phyloP scores from a whole-genome alignment of 2,113 vertebrate species.

The Dissostichus mawsoni region DNA sequence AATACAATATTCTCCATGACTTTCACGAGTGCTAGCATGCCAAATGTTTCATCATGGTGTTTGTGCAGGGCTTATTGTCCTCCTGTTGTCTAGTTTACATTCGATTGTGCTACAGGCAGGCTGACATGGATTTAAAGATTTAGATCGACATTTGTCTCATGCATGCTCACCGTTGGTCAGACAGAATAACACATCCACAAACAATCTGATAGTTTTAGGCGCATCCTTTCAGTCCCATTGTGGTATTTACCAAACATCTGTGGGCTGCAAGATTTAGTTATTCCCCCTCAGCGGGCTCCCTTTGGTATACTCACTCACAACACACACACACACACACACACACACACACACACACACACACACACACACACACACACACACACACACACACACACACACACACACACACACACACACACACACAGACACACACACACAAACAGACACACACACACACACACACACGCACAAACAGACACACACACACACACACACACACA shows the following conservation, averaged over 20 bases:
- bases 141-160: constrained; percentile 47
- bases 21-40: constrained; percentile 6
- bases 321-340: not conserved
- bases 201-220: constrained; percentile 48
- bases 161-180: constrained; percentile 40
- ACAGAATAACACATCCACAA: constrained; percentile 22
- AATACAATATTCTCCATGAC: constrained; percentile 27
- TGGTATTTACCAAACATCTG: constrained; percentile 74
- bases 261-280: constrained; percentile 67
- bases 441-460: not conserved
- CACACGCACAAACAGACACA: too few relatives aligned
- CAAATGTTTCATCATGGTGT: constrained; percentile 40
- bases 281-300: constrained; percentile 67
- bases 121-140: constrained; percentile 56
- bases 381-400: not conserved
- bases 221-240: constrained; percentile 40
- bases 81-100: constrained; percentile 58
- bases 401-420: not conserved
- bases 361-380: too few relatives aligned
- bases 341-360: too few relatives aligned
- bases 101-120: constrained; percentile 28
- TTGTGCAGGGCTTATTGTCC: constrained; percentile 43
- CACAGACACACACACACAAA: constrained; percentile 5
- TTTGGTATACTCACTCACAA: constrained; percentile 56
- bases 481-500: too few relatives aligned